Evolutionary conservation across 2,888 invertebrate species (phyloP).

Genomic region (Tanytarsus gracilentus): DNA sequence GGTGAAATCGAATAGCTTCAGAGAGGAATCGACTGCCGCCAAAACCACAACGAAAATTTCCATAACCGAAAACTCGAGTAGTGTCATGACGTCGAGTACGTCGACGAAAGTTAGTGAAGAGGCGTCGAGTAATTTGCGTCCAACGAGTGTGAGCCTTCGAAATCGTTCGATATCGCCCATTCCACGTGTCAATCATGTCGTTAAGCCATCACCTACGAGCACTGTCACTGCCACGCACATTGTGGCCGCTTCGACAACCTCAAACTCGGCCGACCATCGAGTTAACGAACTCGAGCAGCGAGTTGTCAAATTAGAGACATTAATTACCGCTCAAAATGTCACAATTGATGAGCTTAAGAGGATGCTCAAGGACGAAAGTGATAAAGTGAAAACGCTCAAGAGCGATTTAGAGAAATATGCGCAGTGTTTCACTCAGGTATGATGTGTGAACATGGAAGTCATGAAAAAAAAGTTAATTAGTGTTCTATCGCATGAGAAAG

Average conservation of each 20-base stretch:
- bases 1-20: constrained; percentile 15
- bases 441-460: constrained; percentile 33
- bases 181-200: constrained; percentile 28
- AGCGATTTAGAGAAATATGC: constrained; percentile 59
- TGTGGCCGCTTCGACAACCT: constrained; percentile 14
- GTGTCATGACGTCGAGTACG: constrained; percentile 20
- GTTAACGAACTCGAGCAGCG: constrained; percentile 39
- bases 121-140: constrained; percentile 36
- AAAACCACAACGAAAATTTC: constrained; percentile 30
- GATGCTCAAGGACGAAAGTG: constrained; percentile 54
- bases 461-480: background rate
- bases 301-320: constrained; percentile 38
- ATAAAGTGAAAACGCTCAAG: constrained; percentile 55
- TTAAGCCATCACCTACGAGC: constrained; percentile 28
- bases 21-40: background rate
- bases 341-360: constrained; percentile 56
- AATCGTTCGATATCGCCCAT: constrained; percentile 40
- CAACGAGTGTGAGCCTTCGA: constrained; percentile 39
- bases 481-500: background rate
- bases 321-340: constrained; percentile 43
- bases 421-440: constrained; percentile 63
- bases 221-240: constrained; percentile 14
- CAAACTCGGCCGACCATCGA: constrained; percentile 32
- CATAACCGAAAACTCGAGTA: constrained; percentile 28
- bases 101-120: constrained; percentile 31